These are phyloP conservation scores for Chelmon rostratus DNA, from an alignment of 2,797 vertebrate genomes.

Conservation along the genomic window DNA sequence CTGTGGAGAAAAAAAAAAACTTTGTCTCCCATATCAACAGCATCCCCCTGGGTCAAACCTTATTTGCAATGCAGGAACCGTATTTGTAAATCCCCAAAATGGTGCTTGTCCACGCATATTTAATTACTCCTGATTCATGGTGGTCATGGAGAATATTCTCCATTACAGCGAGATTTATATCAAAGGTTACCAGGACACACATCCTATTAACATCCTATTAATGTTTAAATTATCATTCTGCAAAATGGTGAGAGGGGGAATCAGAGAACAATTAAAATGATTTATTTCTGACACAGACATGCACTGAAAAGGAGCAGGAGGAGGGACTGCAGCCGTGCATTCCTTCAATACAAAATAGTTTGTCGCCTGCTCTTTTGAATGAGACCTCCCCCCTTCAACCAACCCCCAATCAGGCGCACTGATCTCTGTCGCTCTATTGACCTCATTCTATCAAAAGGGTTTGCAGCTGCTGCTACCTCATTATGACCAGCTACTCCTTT, in stretches of 20 bases:
- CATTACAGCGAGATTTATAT: slow-evolving; percentile 83
- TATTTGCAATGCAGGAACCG: slow-evolving; percentile 58
- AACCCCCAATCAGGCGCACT: slow-evolving; percentile 77
- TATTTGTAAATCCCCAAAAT: slow-evolving; percentile 73
- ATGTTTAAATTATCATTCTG: slow-evolving; percentile 85
- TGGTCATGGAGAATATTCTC: slow-evolving; percentile 77
- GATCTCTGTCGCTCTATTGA: slow-evolving; percentile 82
- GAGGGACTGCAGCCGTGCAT: slow-evolving; percentile 58
- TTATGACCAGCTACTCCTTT: slow-evolving; percentile 79
- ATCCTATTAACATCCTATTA: slow-evolving; percentile 84
- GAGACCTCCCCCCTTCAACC: slow-evolving; percentile 37
- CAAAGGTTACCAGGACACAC: slow-evolving; percentile 86
- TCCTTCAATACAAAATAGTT: slow-evolving; percentile 80
- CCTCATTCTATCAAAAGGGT: slow-evolving; percentile 86
- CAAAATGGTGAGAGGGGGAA: slow-evolving; percentile 73
- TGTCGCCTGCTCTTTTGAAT: slow-evolving; percentile 73
- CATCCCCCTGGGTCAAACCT: slow-evolving; percentile 41
- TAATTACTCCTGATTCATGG: slow-evolving; percentile 79
- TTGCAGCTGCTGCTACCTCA: slow-evolving; percentile 84
- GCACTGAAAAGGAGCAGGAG: slow-evolving; percentile 64
- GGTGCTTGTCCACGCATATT: slow-evolving; percentile 71
- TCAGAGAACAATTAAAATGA: slow-evolving; percentile 84
- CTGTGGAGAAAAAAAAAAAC: slow-evolving; percentile 17
- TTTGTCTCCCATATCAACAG: slow-evolving; percentile 36
- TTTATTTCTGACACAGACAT: slow-evolving; percentile 82